These are phyloP conservation scores for Thecophora atra DNA, from an alignment of 2,888 invertebrate genomes.

Conservation along the genomic window DNA sequence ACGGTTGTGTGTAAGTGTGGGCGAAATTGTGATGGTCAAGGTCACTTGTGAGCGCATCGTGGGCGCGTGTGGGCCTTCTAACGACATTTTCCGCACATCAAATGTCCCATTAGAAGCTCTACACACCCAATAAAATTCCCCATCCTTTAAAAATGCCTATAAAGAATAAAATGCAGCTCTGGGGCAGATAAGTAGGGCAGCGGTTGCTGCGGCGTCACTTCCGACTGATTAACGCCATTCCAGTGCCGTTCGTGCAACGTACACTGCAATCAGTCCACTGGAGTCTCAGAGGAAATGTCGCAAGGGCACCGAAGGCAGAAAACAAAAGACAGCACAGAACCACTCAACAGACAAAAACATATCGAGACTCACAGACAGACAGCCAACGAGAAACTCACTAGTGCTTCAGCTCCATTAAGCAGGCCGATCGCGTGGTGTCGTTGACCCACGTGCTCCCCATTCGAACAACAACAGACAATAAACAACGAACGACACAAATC, in stretches of 20 bases:
- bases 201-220: too few species aligned
- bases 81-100: not conserved
- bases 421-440: not conserved
- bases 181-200: not conserved
- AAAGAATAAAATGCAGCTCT: constrained; percentile 1
- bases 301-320: constrained; percentile 8
- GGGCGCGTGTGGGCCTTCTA: not conserved
- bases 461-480: not conserved
- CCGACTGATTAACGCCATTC: too few species aligned
- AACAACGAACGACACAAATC: not conserved
- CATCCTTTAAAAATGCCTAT: too few species aligned
- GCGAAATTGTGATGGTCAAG: constrained; percentile 59
- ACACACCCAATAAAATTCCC: too few species aligned
- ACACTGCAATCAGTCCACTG: not conserved
- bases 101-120: too few species aligned
- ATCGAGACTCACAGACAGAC: not conserved
- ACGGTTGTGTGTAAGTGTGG: not conserved
- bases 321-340: not conserved
- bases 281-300: constrained; percentile 22
- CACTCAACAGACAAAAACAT: not conserved
- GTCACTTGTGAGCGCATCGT: constrained; percentile 54
- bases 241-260: too few species aligned
- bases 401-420: not conserved
- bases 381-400: not conserved
- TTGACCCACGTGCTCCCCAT: constrained; percentile 22